phyloP scores from a whole-genome alignment of 2,113 vertebrate species.

The Clupea harengus region DNA sequence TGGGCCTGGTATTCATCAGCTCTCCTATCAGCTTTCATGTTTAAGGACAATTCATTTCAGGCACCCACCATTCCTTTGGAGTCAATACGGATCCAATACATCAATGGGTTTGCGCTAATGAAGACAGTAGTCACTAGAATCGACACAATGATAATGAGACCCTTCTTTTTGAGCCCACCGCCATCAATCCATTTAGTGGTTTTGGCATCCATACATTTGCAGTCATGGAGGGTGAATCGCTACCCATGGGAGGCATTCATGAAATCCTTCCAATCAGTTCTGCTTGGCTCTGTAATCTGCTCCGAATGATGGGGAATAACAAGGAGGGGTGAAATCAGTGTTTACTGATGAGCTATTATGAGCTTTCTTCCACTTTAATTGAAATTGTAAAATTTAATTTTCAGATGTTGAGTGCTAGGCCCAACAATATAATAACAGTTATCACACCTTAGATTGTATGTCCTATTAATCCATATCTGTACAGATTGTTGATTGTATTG shows the following conservation, averaged over 20 bases:
- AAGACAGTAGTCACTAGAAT: neutral
- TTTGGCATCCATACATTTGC: neutral
- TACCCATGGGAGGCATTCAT: neutral
- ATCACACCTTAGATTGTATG: neutral
- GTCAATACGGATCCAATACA: neutral
- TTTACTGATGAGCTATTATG: neutral
- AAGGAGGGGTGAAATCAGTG: neutral
- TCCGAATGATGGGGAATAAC: neutral
- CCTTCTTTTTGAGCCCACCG: neutral
- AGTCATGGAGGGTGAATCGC: neutral
- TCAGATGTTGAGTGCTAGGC: neutral
- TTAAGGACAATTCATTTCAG: slow-evolving; percentile 32
- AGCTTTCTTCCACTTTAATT: neutral
- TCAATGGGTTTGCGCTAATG: neutral
- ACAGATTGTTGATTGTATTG: neutral
- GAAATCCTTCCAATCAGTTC: neutral
- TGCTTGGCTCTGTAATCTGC: neutral
- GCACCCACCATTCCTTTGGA: neutral
- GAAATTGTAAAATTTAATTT: neutral
- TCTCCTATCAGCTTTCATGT: slow-evolving; percentile 35
- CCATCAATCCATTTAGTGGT: neutral
- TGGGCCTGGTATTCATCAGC: slow-evolving; percentile 32
- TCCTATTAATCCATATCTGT: neutral
- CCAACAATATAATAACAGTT: neutral
- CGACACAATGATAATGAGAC: neutral